phyloP scores from a whole-genome alignment of 2,888 invertebrate genomes.

The Bembecia ichneumoniformis region DNA sequence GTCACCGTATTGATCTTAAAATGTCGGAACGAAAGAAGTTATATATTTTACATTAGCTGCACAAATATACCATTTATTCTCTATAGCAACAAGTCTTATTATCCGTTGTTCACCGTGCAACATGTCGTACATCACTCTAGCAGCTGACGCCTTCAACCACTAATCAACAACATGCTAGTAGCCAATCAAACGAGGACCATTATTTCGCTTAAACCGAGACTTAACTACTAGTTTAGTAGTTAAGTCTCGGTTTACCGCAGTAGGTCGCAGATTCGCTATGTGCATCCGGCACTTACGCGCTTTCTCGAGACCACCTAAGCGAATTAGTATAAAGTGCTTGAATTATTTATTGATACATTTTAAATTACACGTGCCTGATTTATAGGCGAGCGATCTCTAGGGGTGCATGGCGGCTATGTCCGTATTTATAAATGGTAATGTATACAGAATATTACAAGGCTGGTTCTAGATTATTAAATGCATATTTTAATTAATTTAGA shows the following conservation, averaged over 20 bases:
- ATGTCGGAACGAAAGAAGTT: too few relatives aligned
- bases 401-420: background rate
- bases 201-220: conserved; percentile 30
- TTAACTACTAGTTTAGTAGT: too few relatives aligned
- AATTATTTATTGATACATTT: background rate
- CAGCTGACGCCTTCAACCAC: conserved; percentile 26
- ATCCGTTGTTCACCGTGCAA: background rate
- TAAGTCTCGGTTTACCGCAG: conserved; percentile 22
- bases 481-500: too few relatives aligned
- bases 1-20: too few relatives aligned
- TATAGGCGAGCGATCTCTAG: background rate
- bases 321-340: background rate
- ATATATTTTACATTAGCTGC: too few relatives aligned
- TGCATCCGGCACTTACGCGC: conserved; percentile 41
- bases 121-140: background rate
- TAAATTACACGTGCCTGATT: background rate
- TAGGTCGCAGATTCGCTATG: conserved; percentile 31
- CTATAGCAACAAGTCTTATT: background rate
- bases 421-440: background rate
- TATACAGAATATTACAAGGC: too few relatives aligned
- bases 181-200: conserved; percentile 38
- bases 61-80: background rate
- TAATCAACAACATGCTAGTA: conserved; percentile 34
- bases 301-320: conserved; percentile 30
- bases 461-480: too few relatives aligned